Percentiles rank a stretch among this genome's conserved stretches.
Conservation (phyloP, 2,113 vertebrate species). For the Colius striatus region DNA sequence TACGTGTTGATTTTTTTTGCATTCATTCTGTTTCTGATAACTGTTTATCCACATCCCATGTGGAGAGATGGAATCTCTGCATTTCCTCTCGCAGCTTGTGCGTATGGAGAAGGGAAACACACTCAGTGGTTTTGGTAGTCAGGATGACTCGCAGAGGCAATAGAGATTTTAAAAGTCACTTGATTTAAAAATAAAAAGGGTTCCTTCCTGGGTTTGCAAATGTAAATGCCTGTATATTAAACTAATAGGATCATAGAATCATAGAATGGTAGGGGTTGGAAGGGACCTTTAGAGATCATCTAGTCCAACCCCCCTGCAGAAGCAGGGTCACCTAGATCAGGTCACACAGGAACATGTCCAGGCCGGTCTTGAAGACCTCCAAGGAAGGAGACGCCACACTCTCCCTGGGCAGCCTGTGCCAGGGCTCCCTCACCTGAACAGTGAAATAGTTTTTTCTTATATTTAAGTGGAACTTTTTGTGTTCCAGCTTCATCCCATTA, state of each 20-base stretch:
- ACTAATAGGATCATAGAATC: background rate
- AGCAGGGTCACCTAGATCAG: no score
- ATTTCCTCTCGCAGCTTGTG: background rate
- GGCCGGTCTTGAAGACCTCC: no score
- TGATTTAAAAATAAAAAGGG: background rate
- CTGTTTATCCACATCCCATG: background rate
- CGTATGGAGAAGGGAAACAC: background rate
- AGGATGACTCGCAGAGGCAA: background rate
- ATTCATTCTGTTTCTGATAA: background rate
- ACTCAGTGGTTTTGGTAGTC: background rate
- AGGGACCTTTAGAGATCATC: no score
- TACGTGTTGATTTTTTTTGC: constrained; percentile 57
- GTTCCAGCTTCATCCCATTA: no score
- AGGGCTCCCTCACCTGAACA: no score
- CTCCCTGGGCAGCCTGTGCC: no score
- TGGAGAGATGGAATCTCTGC: background rate
- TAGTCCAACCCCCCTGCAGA: no score
- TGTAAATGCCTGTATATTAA: background rate
- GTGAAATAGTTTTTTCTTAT: no score
- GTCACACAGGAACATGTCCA: no score
- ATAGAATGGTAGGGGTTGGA: no score
- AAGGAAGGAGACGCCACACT: no score
- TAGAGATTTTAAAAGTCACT: background rate
- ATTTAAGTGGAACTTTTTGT: no score
- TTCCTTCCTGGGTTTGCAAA: background rate